Percentiles rank a stretch among this genome's conserved stretches.
phyloP scores from a whole-genome alignment of 2,113 vertebrate genomes.

The Grallaria varia region DNA sequence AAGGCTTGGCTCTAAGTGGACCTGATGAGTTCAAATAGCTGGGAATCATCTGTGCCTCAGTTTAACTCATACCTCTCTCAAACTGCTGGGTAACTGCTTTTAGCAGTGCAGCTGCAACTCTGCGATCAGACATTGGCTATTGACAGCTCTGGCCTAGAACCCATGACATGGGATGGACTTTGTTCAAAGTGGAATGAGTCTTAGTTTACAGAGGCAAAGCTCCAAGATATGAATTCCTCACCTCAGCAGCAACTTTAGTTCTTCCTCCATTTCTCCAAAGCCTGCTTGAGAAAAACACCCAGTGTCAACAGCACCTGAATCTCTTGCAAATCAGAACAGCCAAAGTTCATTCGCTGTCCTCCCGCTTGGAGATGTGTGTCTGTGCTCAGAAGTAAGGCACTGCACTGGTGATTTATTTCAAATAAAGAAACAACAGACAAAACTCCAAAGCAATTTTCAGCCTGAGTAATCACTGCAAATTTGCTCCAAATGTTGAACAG shows the following conservation, averaged over 20 bases:
- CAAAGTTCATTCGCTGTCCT: constrained; percentile 34
- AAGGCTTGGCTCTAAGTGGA: neutral
- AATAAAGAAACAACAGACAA: constrained; percentile 39
- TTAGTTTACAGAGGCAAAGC: neutral
- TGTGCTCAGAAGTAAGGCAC: neutral
- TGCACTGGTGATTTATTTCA: constrained; percentile 20
- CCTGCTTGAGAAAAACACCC: neutral
- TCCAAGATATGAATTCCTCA: neutral
- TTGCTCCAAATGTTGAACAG: constrained; percentile 64
- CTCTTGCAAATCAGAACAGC: neutral
- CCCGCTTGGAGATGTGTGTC: neutral
- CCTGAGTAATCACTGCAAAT: constrained; percentile 50
- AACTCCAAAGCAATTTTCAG: constrained; percentile 65
- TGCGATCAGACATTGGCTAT: neutral
- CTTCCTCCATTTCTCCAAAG: neutral
- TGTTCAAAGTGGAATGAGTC: neutral
- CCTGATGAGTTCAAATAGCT: neutral
- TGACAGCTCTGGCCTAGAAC: neutral
- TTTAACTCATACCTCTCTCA: neutral
- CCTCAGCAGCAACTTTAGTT: neutral
- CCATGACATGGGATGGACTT: neutral
- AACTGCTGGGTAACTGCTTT: neutral
- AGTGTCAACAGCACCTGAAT: neutral
- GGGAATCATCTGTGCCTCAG: neutral
- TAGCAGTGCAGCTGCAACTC: neutral